Base-by-base conservation (phyloP, 2,888 invertebrate species). In the Amphipoea lucens region DNA sequence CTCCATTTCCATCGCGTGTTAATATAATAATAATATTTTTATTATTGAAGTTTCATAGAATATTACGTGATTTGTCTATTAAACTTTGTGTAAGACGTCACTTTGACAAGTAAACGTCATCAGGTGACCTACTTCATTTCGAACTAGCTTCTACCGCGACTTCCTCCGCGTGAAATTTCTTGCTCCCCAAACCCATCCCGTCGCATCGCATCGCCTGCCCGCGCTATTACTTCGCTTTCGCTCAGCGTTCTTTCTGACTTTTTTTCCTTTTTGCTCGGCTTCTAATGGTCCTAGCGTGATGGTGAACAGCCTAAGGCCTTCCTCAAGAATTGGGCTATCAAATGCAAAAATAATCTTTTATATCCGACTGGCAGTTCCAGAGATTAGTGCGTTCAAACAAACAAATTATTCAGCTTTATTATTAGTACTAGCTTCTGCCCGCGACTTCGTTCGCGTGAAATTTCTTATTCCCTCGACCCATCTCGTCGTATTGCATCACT, bases 1-100 rank as follows among this genome's bases (percentile, higher is more conserved):
- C 83, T 79, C 71, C 74, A 42, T 74, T 74, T 63, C 4, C 45
- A 42, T 29, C 14, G 48, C 67, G 74, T 63, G 74, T 3, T 2
- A 17, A 63, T 11, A 48, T 42, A 63, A 63, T 54, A 45, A 65
- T 51, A 48, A 48, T 7, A 14, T 45, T 4, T 62, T 65, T 20
- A n/a, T n/a, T 40, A 60, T 23, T 72, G 42, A 17, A 7, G 17
- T 12, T 48, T 69, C 48, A 0, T 6, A 42, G 48, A 51, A 79
- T 36, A 45, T 29, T 20, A 36, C 57, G 29, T 51, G 57, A 42
- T 42, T 42, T 42, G 9, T 42, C 42, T 40, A 4, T 40, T 3
- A 40, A 40, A 40, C 4, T 40, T 5, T 40, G 40, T 40, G 4
- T 36, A 36, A 40, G 40, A 54, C 54, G 66, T 75, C 57, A 57